Conservation (phyloP, 1,140 invertebrate species). For the Halictus rubicundus region DNA sequence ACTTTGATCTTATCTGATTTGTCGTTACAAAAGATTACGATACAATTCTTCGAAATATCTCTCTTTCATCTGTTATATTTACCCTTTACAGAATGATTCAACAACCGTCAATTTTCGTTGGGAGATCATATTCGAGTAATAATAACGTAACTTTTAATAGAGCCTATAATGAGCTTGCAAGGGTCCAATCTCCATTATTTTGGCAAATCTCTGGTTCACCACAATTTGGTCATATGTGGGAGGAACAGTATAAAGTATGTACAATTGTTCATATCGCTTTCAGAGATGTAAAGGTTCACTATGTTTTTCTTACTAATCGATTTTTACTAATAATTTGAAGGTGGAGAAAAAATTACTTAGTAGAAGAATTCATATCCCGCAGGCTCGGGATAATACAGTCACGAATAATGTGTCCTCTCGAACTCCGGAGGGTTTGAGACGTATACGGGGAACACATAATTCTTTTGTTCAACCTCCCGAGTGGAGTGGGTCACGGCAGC, state of each 20-base stretch:
- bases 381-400: conserved; percentile 65
- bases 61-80: conserved; percentile 30
- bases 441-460: conserved; percentile 68
- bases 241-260: conserved; percentile 67
- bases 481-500: conserved; percentile 59
- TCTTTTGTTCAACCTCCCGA: conserved; percentile 67
- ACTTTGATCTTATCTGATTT: conserved; percentile 80
- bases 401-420: conserved; percentile 48
- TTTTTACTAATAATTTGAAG: conserved; percentile 45
- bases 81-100: conserved; percentile 69
- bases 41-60: neutral
- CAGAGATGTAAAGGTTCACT: neutral
- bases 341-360: conserved; percentile 66
- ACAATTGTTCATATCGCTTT: conserved; percentile 18
- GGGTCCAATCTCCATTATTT: conserved; percentile 71
- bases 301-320: neutral
- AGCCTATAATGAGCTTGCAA: conserved; percentile 70
- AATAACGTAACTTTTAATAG: conserved; percentile 70
- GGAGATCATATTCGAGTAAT: conserved; percentile 66
- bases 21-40: conserved; percentile 7
- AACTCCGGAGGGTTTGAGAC: conserved; percentile 69
- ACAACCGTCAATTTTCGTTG: conserved; percentile 69
- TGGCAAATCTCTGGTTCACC: conserved; percentile 70
- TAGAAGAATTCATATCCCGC: conserved; percentile 67
- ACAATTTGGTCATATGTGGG: conserved; percentile 67